Base-by-base conservation (phyloP, 2,113 vertebrate species). In the Mastomys natalensis region DNA sequence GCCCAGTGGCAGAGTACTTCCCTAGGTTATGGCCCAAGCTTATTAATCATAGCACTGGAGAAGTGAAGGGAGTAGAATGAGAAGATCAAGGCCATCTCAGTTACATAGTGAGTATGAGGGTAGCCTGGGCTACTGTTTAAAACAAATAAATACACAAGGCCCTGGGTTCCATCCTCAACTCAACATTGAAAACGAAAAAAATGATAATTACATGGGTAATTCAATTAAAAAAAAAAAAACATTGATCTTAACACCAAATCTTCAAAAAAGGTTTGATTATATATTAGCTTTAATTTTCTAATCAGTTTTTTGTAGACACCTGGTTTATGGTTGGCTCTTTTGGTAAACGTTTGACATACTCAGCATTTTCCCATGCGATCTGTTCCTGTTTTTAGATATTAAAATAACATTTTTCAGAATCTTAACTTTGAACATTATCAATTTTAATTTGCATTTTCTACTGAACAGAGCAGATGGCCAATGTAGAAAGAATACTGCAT, bases 401-500 rank as follows among this genome's bases (percentile, higher is more conserved):
- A 95, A 95, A 94, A 92, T 96, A 97, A 90, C 94, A 96, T 96
- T 95, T 64, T 97, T 96, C 92, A 97, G 81, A 97, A 84, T 93
- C 64, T 55, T 97, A 66, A 53, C 90, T 95, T 82, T 96, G 82
- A 95, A 88, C 48, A 89, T 97, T 96, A 82, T 95, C 92, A 85
- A 96, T 97, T 96, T 97, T 96, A 97, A 96, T 96, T 97, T 96
- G 77, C 90, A 96, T 95, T 86, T 87, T 97, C 95, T 68, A 66
- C 68, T 92, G 94, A 96, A 87, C 53, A 96, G 96, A 98, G 87
- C 97, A 98, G 96, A 97, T 97, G 97, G 97, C 85, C n/a, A 68
- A 6, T 97, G 34, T 94, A 60, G 62, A 96, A 96, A 97, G 82
- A 95, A 96, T 68, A 90, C 84, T 97, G 85, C 45, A 87, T 97